phyloP scores from a whole-genome alignment of 2,113 vertebrate species.

The Tachysurus vachellii region DNA sequence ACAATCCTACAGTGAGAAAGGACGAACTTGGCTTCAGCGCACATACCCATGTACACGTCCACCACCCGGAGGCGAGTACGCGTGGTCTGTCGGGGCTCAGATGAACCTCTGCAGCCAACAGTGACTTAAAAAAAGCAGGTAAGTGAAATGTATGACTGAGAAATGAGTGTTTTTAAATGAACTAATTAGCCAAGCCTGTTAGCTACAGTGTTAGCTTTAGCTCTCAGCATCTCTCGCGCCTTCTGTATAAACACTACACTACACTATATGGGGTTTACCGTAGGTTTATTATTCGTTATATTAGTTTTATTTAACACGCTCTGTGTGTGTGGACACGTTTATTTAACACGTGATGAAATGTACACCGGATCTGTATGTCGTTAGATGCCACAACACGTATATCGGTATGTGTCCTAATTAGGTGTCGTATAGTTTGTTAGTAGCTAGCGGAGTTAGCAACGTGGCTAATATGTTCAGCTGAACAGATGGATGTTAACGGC shows the following conservation, averaged over 20 bases:
- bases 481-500: background rate
- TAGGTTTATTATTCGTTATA: background rate
- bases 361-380: background rate
- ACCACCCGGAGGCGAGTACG: background rate
- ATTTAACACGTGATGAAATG: background rate
- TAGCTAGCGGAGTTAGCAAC: background rate
- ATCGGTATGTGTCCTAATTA: background rate
- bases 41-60: slow-evolving; percentile 30
- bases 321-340: background rate
- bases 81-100: background rate
- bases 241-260: background rate
- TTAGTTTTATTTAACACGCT: background rate
- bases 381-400: background rate
- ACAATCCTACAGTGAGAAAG: background rate
- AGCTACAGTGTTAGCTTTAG: slow-evolving; percentile 10
- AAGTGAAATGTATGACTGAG: background rate
- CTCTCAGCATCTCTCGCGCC: slow-evolving; percentile 8
- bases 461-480: background rate
- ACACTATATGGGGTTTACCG: no score
- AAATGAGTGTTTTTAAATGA: background rate
- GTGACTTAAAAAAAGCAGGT: slow-evolving; percentile 5
- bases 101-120: background rate
- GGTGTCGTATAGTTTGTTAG: background rate
- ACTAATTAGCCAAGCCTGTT: background rate
- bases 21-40: background rate